phyloP scores from a whole-genome alignment of 2,888 invertebrate genomes.

The Nomada fabriciana region DNA sequence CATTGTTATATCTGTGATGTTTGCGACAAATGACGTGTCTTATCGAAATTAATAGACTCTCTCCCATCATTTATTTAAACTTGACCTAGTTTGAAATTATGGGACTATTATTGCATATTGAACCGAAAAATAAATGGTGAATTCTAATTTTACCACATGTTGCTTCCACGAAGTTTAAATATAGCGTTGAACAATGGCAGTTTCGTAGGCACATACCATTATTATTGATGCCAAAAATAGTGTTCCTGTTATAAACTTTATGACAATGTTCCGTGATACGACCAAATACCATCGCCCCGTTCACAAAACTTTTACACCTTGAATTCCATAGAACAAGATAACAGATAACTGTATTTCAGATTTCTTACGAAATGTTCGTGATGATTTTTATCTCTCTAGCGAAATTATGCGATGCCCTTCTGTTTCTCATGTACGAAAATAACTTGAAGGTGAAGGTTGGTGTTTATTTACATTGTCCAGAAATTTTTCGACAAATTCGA shows the following conservation, averaged over 20 bases:
- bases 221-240: background rate
- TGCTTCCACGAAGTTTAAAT: too few species aligned
- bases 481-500: background rate
- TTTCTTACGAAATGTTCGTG: constrained; percentile 1
- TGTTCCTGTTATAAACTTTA: background rate
- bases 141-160: too few species aligned
- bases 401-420: constrained; percentile 1
- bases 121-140: too few species aligned
- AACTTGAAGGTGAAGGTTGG: constrained; percentile 12
- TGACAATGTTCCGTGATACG: background rate
- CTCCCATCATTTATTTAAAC: too few species aligned
- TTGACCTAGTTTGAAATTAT: too few species aligned
- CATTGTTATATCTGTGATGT: too few species aligned
- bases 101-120: too few species aligned
- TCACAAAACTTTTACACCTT: background rate
- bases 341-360: background rate
- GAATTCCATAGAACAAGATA: background rate
- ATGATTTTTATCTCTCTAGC: constrained; percentile 9
- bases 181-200: too few species aligned
- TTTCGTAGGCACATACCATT: too few species aligned
- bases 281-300: background rate
- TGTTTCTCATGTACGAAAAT: background rate
- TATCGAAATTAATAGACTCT: too few species aligned
- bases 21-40: too few species aligned
- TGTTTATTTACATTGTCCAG: background rate